Evolutionary conservation across 2,113 vertebrate species (phyloP).

Genomic region (Anser cygnoides): DNA sequence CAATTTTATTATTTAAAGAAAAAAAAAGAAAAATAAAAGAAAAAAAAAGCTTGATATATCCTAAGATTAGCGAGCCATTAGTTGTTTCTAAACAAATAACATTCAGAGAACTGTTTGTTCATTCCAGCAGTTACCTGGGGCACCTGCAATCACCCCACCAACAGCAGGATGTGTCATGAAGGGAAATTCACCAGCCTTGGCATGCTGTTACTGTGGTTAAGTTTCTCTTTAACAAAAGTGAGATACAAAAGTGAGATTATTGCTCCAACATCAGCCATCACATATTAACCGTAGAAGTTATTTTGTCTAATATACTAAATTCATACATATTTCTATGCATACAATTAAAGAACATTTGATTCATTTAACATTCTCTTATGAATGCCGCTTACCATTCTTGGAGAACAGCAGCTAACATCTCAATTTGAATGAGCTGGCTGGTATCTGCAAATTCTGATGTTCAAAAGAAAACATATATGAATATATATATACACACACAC

Average conservation of each 20-base stretch:
- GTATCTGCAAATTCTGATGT: background rate
- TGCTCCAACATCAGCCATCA: background rate
- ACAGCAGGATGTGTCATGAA: background rate
- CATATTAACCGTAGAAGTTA: background rate
- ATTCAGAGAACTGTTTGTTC: background rate
- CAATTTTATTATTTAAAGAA: background rate
- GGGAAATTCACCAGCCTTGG: background rate
- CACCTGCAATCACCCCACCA: background rate
- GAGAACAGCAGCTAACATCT: background rate
- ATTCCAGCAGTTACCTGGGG: background rate
- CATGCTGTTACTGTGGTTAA: background rate
- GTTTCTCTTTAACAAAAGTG: background rate
- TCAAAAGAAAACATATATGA: background rate
- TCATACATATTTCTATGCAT: accelerated
- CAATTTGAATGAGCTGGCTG: background rate
- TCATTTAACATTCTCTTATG: background rate
- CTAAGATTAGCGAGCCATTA: background rate
- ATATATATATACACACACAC: background rate
- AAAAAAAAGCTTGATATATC: background rate
- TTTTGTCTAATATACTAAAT: background rate
- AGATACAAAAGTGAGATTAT: background rate
- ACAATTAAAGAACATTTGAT: background rate
- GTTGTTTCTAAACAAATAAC: background rate
- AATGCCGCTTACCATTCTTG: background rate
- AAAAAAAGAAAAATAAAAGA: no score